Percentiles rank a stretch among this genome's conserved stretches.
Evolutionary conservation across 2,888 invertebrate genomes (phyloP).

Genomic region (Himalopsyche japonica): DNA sequence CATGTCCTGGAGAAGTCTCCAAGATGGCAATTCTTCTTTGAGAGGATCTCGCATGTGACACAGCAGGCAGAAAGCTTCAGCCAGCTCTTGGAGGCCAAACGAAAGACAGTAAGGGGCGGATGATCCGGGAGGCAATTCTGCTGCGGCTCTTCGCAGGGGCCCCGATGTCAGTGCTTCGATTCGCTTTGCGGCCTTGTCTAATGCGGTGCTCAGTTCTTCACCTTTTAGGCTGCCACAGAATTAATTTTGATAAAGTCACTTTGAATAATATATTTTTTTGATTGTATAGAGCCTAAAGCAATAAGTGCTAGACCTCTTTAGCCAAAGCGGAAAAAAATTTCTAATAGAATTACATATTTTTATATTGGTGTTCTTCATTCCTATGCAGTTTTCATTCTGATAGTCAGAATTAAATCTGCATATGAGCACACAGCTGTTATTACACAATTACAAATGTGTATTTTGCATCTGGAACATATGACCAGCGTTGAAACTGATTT

Average conservation of each 20-base stretch:
- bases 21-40: slow-evolving; percentile 55
- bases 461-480: no score
- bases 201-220: slow-evolving; percentile 55
- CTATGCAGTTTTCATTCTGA: no score
- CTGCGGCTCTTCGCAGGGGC: slow-evolving; percentile 64
- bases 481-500: no score
- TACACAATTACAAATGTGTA: no score
- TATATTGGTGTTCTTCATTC: no score
- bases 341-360: no score
- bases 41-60: slow-evolving; percentile 47
- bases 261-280: not conserved
- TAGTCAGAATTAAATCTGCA: no score
- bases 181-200: slow-evolving; percentile 69
- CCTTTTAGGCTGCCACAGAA: not conserved
- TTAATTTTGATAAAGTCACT: not conserved
- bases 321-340: no score
- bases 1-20: slow-evolving; percentile 8
- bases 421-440: no score
- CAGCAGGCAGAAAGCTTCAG: slow-evolving; percentile 78
- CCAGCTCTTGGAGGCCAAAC: slow-evolving; percentile 73
- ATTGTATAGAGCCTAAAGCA: no score
- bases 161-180: slow-evolving; percentile 65
- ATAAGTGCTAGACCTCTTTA: no score
- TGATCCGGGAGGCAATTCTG: slow-evolving; percentile 64
- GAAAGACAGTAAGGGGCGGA: slow-evolving; percentile 52